Evolutionary conservation across 2,797 vertebrate species (phyloP).

Genomic region (Pseudomugil gertrudae): DNA sequence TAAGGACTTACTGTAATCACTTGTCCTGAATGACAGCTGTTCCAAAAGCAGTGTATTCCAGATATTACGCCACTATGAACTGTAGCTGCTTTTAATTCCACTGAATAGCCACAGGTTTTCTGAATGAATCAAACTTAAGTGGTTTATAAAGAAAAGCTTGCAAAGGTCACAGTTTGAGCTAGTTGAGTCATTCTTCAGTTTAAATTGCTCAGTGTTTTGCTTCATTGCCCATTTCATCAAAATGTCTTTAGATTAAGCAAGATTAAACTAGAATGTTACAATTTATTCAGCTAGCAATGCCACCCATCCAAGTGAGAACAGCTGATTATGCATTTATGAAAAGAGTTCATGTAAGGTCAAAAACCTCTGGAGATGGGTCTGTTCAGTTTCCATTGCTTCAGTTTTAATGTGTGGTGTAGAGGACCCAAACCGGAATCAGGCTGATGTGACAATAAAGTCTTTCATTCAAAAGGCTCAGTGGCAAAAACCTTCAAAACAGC

Average conservation of each 20-base stretch:
- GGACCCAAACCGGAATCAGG: too few species aligned
- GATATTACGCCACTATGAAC: neutral
- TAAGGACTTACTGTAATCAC: neutral
- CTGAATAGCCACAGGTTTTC: neutral
- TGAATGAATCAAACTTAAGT: neutral
- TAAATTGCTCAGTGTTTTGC: neutral
- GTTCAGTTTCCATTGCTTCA: too few species aligned
- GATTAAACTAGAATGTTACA: too few species aligned
- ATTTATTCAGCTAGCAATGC: neutral
- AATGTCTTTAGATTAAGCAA: too few species aligned
- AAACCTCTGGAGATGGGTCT: too few species aligned
- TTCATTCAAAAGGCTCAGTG: too few species aligned
- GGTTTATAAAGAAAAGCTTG: neutral
- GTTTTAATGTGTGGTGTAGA: too few species aligned
- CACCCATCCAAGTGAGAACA: slow-evolving; percentile 11
- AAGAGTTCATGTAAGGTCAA: too few species aligned
- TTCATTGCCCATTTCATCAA: neutral
- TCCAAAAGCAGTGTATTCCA: neutral
- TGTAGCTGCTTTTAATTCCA: too few species aligned
- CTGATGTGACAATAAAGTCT: too few species aligned
- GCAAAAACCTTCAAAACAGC: too few species aligned
- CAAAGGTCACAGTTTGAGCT: slow-evolving; percentile 4
- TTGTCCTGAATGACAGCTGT: neutral
- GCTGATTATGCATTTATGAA: neutral
- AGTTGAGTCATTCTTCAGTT: neutral